Evolutionary conservation across 2,888 invertebrate species (phyloP), one percentile per base, ranked within the genome.

Genomic region (Tiphia femorata): DNA sequence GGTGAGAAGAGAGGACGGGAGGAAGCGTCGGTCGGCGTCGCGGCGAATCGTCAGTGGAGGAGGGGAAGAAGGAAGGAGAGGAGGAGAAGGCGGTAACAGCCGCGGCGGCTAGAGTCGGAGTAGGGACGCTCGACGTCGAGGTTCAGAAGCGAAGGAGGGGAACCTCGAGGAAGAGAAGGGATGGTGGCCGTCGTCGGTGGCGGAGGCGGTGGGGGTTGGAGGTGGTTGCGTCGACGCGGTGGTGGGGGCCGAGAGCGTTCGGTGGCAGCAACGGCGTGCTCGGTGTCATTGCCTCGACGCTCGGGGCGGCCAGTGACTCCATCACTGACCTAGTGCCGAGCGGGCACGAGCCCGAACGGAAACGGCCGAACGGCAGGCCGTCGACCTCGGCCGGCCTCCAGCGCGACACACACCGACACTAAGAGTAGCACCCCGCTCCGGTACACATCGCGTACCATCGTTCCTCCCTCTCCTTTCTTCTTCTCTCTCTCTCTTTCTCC

Each of bases 321-420:
- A 83, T 83, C 82, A 83, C 83, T 82, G 82, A 82, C 83, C 83
- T 83, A 83, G 81, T 83, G 82, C 82, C 83, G 82, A 82, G 69
- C 43, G 23, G 17, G 21, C n/a, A 63, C 82, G 82, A 81, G 71
- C 57, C 5, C 6, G 30, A 47, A 20, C 79, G 77, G 65, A 56
- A 58, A 46, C 47, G n/a, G 1, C 58, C 81, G 81, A 81, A 59
- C 47, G 44, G 19, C 58, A 62, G 79, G 75, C 67, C 80, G 73
- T 77, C 75, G 79, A 81, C 78, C 79, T 72, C 73, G 65, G 73
- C 68, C 75, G 76, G 70, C 79, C 79, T 78, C 77, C 76, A 75
- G 72, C 73, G 58, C 70, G 67, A 67, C 65, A 65, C 72, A 72
- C 71, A 67, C 71, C 58, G 64, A 67, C 59, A 60, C 64, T 59